A percentile compares a stretch with the other conserved stretches of the same genome.
These are phyloP conservation scores for Chiloscyllium plagiosum DNA, from an alignment of 2,113 vertebrate species.

Conservation along the genomic window DNA sequence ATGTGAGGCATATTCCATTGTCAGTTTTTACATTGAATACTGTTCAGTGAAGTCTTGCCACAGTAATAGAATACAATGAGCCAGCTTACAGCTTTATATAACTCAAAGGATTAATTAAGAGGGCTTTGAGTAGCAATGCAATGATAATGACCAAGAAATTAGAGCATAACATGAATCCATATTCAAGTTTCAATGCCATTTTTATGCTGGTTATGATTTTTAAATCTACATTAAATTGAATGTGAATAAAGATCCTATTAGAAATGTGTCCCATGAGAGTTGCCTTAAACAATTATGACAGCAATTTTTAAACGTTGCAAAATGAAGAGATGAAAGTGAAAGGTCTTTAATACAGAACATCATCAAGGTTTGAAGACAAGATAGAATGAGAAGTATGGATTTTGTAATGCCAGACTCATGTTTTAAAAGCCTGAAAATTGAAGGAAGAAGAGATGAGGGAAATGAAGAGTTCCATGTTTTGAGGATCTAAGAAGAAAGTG, in stretches of 20 bases:
- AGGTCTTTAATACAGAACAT: background rate
- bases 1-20: background rate
- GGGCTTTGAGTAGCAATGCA: background rate
- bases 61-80: background rate
- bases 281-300: background rate
- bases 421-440: background rate
- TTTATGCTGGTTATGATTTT: background rate
- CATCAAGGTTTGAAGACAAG: background rate
- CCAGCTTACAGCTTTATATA: background rate
- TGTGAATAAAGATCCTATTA: background rate
- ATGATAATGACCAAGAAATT: background rate
- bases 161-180: background rate
- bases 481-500: background rate
- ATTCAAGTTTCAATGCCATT: constrained; percentile 5
- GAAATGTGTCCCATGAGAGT: background rate
- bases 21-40: background rate
- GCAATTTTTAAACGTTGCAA: background rate
- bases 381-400: background rate
- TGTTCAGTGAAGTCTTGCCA: background rate
- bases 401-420: background rate
- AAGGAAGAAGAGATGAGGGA: background rate
- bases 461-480: background rate
- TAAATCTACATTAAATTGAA: background rate
- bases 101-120: background rate
- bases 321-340: background rate